phyloP scores from a whole-genome alignment of 2,797 vertebrate genomes.

The Sebastes taczanowskii region DNA sequence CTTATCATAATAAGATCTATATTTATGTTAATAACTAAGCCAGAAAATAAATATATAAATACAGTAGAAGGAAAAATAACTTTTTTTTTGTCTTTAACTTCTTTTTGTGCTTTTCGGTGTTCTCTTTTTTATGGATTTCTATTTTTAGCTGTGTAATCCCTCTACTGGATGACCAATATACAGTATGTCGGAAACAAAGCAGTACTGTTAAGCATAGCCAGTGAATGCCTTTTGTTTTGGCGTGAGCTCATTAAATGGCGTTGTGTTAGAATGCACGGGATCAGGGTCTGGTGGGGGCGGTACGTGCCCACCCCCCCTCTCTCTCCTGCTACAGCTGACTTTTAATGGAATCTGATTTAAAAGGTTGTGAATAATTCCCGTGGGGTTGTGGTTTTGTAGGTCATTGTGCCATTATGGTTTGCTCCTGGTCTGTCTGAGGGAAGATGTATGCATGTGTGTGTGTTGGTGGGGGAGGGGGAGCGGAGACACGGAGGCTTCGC shows the following conservation, averaged over 20 bases:
- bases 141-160: not conserved
- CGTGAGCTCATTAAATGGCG: slow-evolving; percentile 49
- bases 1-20: not conserved
- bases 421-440: slow-evolving; percentile 64
- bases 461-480: slow-evolving; percentile 29
- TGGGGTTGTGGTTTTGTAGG: slow-evolving; percentile 78
- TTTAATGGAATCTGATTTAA: slow-evolving; percentile 73
- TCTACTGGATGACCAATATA: not conserved
- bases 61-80: not conserved
- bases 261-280: slow-evolving; percentile 21
- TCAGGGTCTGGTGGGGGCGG: not conserved
- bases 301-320: not conserved
- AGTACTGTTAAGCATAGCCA: slow-evolving; percentile 5
- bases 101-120: not conserved
- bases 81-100: not conserved
- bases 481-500: slow-evolving; percentile 2
- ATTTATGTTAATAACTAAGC: not conserved
- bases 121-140: not conserved
- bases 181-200: slow-evolving; percentile 20
- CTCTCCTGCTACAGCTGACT: slow-evolving; percentile 55
- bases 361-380: slow-evolving; percentile 75
- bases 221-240: slow-evolving; percentile 46
- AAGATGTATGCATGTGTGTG: slow-evolving; percentile 32
- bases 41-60: not conserved
- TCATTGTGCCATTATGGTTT: slow-evolving; percentile 75